Evolutionary conservation across 2,797 vertebrate species (phyloP).

Genomic region (Intellagama lesueurii): DNA sequence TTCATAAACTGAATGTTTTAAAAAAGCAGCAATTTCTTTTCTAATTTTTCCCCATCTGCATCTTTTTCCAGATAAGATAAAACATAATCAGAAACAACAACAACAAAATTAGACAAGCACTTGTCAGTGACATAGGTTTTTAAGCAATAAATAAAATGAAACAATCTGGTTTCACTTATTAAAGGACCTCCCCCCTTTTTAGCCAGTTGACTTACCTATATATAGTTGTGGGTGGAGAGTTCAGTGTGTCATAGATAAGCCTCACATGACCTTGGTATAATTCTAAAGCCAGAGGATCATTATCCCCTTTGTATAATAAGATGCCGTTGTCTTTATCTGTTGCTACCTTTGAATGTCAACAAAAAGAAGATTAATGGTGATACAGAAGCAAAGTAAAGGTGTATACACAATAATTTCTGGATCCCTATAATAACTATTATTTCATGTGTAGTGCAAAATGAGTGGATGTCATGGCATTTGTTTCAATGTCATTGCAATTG

Average conservation of each 20-base stretch:
- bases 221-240: constrained; percentile 88
- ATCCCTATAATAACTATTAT: neutral
- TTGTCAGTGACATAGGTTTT: neutral
- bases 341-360: constrained; percentile 83
- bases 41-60: neutral
- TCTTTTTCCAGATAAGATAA: too few species aligned
- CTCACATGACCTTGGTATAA: constrained; percentile 95
- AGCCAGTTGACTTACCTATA: constrained; percentile 80
- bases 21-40: neutral
- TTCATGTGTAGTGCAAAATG: neutral
- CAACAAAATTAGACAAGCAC: neutral
- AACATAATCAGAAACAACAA: neutral
- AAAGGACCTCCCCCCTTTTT: constrained; percentile 6
- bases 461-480: neutral
- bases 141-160: neutral
- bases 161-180: neutral
- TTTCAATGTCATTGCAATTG: neutral
- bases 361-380: neutral
- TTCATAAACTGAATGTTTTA: neutral
- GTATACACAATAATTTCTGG: neutral
- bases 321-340: constrained; percentile 95
- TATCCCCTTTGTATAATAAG: constrained; percentile 93
- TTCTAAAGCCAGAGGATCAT: constrained; percentile 93
- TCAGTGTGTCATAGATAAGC: constrained; percentile 92
- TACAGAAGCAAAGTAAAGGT: neutral